Conservation (phyloP, 64 coral and sea anemone species). For the Dendrophyllia cribrosa region DNA sequence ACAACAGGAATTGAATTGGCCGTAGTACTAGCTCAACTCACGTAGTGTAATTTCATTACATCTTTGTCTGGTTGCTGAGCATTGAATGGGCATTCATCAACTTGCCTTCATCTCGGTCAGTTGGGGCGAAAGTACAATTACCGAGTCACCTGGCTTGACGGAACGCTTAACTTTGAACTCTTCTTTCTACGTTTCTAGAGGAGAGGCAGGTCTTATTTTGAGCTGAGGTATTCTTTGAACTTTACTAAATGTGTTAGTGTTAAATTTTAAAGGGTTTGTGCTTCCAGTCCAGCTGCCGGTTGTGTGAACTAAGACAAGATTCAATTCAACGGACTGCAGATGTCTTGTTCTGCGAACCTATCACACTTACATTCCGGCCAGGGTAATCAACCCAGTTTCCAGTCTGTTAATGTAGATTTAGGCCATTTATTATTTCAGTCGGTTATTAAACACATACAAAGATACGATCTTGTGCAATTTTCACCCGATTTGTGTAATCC, state of each 20-base stretch:
- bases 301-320: neutral
- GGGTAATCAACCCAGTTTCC: neutral
- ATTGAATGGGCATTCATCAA: neutral
- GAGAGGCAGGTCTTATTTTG: neutral
- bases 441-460: neutral
- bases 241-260: neutral
- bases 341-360: too few relatives aligned
- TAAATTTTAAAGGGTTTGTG: neutral
- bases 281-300: neutral
- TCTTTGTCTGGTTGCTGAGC: neutral
- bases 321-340: too few relatives aligned
- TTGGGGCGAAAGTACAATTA: neutral
- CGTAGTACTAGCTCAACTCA: neutral
- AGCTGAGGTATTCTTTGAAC: slow-evolving; percentile 12
- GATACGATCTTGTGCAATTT: neutral
- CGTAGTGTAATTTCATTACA: neutral
- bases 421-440: neutral
- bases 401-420: neutral
- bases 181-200: neutral
- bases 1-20: neutral
- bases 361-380: too few relatives aligned
- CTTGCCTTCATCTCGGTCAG: neutral
- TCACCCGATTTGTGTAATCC: too few relatives aligned
- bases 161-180: slow-evolving; percentile 26
- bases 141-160: neutral